phyloP scores from a whole-genome alignment of 2,888 invertebrate species.

The Dasysyrphus tricinctus region DNA sequence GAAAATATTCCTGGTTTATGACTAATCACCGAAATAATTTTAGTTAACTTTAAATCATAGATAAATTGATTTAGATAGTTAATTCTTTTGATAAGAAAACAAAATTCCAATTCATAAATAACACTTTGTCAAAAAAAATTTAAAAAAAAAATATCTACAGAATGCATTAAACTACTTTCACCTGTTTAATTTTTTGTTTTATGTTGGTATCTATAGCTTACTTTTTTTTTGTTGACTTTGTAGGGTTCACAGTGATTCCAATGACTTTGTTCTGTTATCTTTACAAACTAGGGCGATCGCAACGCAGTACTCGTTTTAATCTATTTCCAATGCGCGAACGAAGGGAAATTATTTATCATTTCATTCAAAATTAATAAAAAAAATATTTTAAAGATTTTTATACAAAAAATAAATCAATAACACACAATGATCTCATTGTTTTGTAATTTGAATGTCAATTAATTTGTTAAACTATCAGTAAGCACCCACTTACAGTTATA shows the following conservation, averaged over 20 bases:
- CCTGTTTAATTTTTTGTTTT: constrained; percentile 32
- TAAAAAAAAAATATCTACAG: neutral
- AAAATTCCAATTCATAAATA: neutral
- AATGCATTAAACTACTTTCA: constrained; percentile 35
- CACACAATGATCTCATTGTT: neutral
- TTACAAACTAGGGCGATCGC: constrained; percentile 51
- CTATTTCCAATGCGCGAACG: constrained; percentile 42
- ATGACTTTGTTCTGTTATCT: constrained; percentile 41
- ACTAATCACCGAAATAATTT: constrained; percentile 25
- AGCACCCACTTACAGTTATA: neutral
- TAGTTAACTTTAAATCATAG: neutral
- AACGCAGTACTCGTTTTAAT: constrained; percentile 49
- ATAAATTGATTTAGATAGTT: neutral
- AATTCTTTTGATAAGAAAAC: constrained; percentile 2
- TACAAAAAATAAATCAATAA: neutral
- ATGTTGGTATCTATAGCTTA: neutral
- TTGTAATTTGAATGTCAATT: neutral
- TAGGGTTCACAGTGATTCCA: constrained; percentile 28
- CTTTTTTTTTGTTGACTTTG: constrained; percentile 29
- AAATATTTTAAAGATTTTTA: neutral
- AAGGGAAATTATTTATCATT: constrained; percentile 7
- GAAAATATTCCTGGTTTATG: constrained; percentile 13
- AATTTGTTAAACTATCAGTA: neutral
- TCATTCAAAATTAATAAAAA: constrained; percentile 23
- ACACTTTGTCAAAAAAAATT: neutral